Percentiles rank a stretch among this genome's conserved stretches.
Evolutionary conservation across 2,888 invertebrate genomes (phyloP).

Genomic region (Plagiodera versicolora): DNA sequence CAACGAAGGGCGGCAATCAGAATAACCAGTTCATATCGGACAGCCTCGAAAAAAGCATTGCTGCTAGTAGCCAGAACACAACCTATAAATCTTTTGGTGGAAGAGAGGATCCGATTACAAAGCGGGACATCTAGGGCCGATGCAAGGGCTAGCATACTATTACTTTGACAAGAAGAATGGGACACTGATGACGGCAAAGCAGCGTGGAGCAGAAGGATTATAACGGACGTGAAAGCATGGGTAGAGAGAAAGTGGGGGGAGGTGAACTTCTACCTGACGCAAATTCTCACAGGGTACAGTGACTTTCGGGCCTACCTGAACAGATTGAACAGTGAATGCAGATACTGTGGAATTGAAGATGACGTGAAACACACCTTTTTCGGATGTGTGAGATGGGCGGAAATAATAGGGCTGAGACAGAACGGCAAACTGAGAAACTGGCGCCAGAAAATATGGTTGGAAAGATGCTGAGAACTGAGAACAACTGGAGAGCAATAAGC

Average conservation of each 20-base stretch:
- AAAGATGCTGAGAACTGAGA: neutral
- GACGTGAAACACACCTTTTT: neutral
- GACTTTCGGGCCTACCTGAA: conserved; percentile 2
- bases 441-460: neutral
- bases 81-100: conserved; percentile 6
- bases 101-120: conserved; percentile 14
- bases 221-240: neutral
- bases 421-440: neutral
- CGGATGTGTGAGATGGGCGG: neutral
- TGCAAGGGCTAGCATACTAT: neutral
- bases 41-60: conserved; percentile 17
- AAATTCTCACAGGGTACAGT: neutral
- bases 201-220: neutral
- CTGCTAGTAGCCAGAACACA: conserved; percentile 15
- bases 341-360: neutral
- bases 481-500: neutral
- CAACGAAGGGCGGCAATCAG: conserved; percentile 19
- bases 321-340: neutral
- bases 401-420: neutral
- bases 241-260: neutral
- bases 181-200: neutral
- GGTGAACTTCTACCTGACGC: neutral
- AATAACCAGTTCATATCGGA: conserved; percentile 16
- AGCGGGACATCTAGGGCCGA: neutral
- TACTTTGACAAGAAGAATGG: neutral